Conservation (phyloP, 2,888 invertebrate genomes). For the Aleiodes leptofemur region DNA sequence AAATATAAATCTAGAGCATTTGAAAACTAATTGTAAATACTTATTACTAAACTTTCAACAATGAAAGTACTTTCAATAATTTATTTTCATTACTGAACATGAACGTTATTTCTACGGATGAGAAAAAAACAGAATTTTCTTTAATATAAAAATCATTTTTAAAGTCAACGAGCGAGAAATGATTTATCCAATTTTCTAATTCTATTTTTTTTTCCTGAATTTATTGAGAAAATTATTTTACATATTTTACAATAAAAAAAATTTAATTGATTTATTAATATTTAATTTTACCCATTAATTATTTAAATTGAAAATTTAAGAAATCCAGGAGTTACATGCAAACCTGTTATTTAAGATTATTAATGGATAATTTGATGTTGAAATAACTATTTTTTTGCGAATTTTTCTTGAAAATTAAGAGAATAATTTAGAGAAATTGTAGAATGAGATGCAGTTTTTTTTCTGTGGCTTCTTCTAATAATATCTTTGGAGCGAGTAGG, state of each 20-base stretch:
- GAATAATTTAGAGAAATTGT: background rate
- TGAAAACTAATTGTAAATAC: no score
- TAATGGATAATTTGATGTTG: background rate
- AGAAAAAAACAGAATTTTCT: constrained; percentile 4
- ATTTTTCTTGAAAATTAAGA: background rate
- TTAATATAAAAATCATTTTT: constrained; percentile 9
- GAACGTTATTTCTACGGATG: constrained; percentile 6
- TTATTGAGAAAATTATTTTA: no score
- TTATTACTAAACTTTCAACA: background rate
- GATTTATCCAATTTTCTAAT: constrained; percentile 1
- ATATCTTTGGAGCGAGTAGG: no score
- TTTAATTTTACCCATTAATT: no score
- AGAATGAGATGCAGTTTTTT: no score
- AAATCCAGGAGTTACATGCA: background rate
- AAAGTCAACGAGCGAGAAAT: constrained; percentile 23
- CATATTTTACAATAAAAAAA: background rate
- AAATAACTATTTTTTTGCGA: background rate
- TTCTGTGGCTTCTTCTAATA: no score
- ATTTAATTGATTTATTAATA: background rate
- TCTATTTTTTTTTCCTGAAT: background rate
- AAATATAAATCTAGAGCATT: no score
- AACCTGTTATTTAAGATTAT: background rate
- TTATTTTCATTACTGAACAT: constrained; percentile 4
- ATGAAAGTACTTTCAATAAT: constrained; percentile 13
- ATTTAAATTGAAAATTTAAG: background rate